These are phyloP conservation scores for Enteromius treurensis DNA, from an alignment of 2,797 vertebrate genomes.

Conservation along the genomic window DNA sequence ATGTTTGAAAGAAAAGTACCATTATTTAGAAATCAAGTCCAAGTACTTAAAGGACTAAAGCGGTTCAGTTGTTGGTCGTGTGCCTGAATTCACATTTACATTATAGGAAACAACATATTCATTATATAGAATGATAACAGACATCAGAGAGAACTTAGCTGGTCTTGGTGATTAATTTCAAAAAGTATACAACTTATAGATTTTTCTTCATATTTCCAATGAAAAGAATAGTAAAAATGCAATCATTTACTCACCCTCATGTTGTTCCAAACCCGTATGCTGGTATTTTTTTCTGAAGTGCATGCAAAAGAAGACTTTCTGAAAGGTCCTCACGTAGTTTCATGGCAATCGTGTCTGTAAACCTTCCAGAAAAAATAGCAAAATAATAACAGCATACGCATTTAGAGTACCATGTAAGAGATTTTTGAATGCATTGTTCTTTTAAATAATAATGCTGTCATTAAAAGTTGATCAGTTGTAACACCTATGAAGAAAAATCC, in stretches of 20 bases:
- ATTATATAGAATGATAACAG: slow-evolving; percentile 32
- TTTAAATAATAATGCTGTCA: not conserved
- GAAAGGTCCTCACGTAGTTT: not conserved
- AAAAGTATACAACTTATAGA: slow-evolving; percentile 19
- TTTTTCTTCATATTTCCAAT: slow-evolving; percentile 7
- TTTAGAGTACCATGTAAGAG: not conserved
- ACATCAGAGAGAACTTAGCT: slow-evolving; percentile 23
- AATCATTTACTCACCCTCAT: slow-evolving; percentile 2
- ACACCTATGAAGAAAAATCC: not conserved
- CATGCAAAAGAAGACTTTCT: not conserved
- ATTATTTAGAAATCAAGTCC: slow-evolving; percentile 59
- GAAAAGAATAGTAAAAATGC: not conserved
- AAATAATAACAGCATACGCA: slow-evolving; percentile 6
- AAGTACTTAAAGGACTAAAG: slow-evolving; percentile 52
- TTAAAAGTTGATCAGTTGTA: slow-evolving; percentile 3
- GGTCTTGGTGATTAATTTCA: slow-evolving; percentile 22
- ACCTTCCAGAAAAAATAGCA: slow-evolving; percentile 9
- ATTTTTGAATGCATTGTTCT: not conserved
- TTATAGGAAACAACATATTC: slow-evolving; percentile 32
- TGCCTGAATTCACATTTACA: slow-evolving; percentile 40
- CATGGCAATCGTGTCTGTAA: not conserved
- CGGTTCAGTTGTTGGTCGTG: slow-evolving; percentile 34
- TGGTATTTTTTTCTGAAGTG: not conserved
- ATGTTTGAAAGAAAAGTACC: slow-evolving; percentile 50
- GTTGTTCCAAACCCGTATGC: not conserved